Evolutionary conservation across 2,888 invertebrate genomes (phyloP).

Genomic region (Phyllotreta striolata): DNA sequence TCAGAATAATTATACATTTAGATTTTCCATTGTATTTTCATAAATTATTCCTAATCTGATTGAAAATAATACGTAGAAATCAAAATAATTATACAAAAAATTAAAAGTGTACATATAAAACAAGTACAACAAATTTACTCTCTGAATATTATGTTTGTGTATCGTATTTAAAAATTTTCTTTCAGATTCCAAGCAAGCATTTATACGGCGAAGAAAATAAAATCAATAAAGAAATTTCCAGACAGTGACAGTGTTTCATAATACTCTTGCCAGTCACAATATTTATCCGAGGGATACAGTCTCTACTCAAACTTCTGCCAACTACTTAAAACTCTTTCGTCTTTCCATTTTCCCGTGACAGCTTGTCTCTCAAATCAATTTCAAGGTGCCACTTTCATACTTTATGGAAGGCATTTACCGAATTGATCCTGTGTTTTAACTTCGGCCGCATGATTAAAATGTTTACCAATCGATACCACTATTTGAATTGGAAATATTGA

Average conservation of each 20-base stretch:
- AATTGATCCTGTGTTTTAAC: slow-evolving; percentile 52
- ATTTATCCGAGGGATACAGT: slow-evolving; percentile 58
- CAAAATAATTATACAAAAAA: too few relatives aligned
- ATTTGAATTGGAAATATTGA: slow-evolving; percentile 28
- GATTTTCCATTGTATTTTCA: too few relatives aligned
- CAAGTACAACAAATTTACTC: too few relatives aligned
- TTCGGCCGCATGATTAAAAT: slow-evolving; percentile 43
- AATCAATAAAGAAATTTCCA: slow-evolving; percentile 36
- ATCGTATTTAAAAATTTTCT: slow-evolving; percentile 4
- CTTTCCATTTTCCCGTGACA: slow-evolving; percentile 61
- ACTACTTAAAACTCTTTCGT: slow-evolving; percentile 63
- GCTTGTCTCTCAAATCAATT: slow-evolving; percentile 61
- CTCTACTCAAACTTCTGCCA: slow-evolving; percentile 60
- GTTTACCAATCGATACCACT: slow-evolving; percentile 28
- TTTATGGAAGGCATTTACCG: slow-evolving; percentile 55
- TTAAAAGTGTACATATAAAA: too few relatives aligned
- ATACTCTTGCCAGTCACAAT: slow-evolving; percentile 57
- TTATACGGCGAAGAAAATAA: slow-evolving; percentile 24
- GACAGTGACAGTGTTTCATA: slow-evolving; percentile 46
- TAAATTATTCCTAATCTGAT: too few relatives aligned
- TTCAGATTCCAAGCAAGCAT: slow-evolving; percentile 12
- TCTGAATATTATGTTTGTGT: too few relatives aligned
- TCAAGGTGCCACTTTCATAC: slow-evolving; percentile 55
- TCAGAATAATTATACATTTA: background rate
- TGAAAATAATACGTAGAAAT: too few relatives aligned